Conservation (phyloP, 1,140 invertebrate genomes). For the Cydia strobilella region DNA sequence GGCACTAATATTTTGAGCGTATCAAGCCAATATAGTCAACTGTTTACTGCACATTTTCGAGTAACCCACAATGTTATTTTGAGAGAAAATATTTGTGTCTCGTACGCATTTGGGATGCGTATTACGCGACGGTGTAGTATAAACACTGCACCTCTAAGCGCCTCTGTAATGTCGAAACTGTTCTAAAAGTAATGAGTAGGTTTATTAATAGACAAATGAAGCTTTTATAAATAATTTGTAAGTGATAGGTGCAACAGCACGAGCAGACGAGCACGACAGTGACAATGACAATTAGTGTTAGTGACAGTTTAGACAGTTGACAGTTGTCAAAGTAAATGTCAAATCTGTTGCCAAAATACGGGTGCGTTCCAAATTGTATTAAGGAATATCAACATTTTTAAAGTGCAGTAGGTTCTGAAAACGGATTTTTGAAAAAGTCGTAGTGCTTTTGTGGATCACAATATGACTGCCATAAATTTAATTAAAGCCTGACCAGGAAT, state of each 20-base stretch:
- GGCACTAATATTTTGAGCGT: conserved; percentile 12
- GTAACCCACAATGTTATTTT: conserved; percentile 28
- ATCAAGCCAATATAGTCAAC: conserved; percentile 2
- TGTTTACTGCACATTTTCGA: conserved; percentile 36
- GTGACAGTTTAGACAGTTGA: conserved; percentile 37
- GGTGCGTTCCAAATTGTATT: neutral
- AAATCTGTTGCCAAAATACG: conserved; percentile 41
- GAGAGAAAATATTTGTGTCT: conserved; percentile 54
- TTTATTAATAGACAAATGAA: conserved; percentile 72
- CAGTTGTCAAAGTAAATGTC: conserved; percentile 52
- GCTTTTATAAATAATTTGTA: conserved; percentile 71
- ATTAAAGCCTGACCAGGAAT: no score
- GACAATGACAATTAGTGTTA: neutral
- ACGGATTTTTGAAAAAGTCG: neutral
- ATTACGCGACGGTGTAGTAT: conserved; percentile 44
- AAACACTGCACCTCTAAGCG: conserved; percentile 55
- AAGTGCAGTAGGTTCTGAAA: neutral
- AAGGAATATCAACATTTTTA: no score
- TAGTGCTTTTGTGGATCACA: no score
- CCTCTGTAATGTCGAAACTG: conserved; percentile 56
- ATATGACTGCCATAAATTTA: no score
- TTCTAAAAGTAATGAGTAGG: conserved; percentile 53
- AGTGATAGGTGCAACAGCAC: conserved; percentile 44
- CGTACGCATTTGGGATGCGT: conserved; percentile 48
- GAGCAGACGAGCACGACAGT: conserved; percentile 43